Conservation (phyloP, 2,113 vertebrate species). For the Thryonomys swinderianus region DNA sequence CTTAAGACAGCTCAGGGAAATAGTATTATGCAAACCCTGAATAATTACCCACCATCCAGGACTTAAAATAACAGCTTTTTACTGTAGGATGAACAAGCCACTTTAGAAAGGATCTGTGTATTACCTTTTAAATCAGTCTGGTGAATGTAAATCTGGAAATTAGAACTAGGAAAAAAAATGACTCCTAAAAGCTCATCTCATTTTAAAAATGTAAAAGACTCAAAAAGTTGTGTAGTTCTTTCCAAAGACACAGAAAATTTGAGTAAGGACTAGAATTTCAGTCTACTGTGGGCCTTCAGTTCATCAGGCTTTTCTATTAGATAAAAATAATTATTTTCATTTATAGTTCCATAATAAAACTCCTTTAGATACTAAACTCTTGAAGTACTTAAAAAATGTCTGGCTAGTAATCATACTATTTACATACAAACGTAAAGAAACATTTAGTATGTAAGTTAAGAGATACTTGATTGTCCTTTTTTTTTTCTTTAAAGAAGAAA, state of each 20-base stretch:
- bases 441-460: background rate
- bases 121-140: background rate
- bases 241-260: slow-evolving; percentile 6
- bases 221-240: background rate
- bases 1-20: too few species aligned
- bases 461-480: background rate
- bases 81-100: background rate
- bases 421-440: slow-evolving; percentile 23
- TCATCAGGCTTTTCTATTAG: background rate
- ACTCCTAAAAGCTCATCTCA: slow-evolving; percentile 1
- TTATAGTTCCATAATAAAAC: background rate
- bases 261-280: background rate
- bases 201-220: slow-evolving; percentile 34
- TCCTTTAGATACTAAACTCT: background rate
- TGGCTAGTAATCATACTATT: background rate
- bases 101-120: background rate
- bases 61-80: too few species aligned
- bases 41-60: too few species aligned
- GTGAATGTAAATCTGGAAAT: background rate
- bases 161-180: background rate
- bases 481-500: slow-evolving; percentile 5
- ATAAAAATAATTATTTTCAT: background rate
- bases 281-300: background rate
- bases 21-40: too few species aligned
- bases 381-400: background rate